Evolutionary conservation across 2,888 invertebrate species (phyloP), one percentile per base, ranked within the genome.

Genomic region (Sisyra terminalis): DNA sequence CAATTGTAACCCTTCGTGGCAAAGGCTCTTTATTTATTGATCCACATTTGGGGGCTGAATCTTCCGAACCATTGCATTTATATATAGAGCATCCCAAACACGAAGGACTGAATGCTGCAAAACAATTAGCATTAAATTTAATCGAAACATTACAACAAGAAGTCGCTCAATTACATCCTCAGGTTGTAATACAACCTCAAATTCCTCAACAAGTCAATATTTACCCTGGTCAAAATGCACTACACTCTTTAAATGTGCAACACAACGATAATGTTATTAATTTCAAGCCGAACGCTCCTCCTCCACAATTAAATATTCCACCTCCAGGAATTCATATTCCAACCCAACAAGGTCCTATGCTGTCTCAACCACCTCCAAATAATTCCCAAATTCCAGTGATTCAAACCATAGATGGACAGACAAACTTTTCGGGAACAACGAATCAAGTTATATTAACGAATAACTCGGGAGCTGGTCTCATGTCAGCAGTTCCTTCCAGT

Each of bases 111-210:
- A 71, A 75, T 47, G 75, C 73, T 50, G 83, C 82, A 11, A 75
- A 78, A 53, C 75, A 78, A 48, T 60, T 84, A 43, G 78, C 82
- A 10, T 74, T 78, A 53, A 85, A 85, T 60, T 66, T 86, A 39
- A 78, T 85, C 50, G 81, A 84, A 61, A 85, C 85, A 4, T 76
- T 86, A 59, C 73, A 79, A 43, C 67, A 68, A 30, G 71, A 71
- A 50, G 56, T 71, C 50, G 38, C 38, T 15, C 43, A 43, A 38
- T 29, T 16, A 17, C 43, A 43, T n/a, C 43, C 43, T 3, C 43
- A 43, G 38, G 43, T 43, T 30, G 29, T 43, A 15, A 43, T 43
- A 17, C 37, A 43, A 11, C 43, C 43, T 37, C 43, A 43, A 29
- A 29, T 11, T 8, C 42, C 32, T n/a, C 43, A 37, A 8, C 32